Percentiles rank a stretch among this genome's conserved stretches.
Conservation (phyloP, 2,797 vertebrate species). For the Mus minutoides region DNA sequence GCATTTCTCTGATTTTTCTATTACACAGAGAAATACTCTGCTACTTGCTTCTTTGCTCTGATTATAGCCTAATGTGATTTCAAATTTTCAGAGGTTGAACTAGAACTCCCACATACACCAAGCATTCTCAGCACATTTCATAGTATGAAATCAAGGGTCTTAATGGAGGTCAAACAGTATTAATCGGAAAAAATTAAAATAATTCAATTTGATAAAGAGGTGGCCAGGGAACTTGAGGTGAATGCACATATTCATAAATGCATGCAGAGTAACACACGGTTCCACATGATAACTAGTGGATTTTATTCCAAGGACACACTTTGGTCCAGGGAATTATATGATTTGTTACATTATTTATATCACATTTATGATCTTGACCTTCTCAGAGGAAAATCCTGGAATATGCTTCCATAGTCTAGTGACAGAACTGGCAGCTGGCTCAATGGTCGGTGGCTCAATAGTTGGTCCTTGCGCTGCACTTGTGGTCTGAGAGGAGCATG, state of each 20-base stretch:
- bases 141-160: background rate
- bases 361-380: background rate
- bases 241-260: background rate
- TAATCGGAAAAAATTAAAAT: background rate
- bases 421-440: background rate
- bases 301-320: background rate
- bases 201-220: slow-evolving; percentile 1
- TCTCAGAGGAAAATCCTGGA: background rate
- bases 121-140: background rate
- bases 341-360: slow-evolving; percentile 1
- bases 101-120: background rate
- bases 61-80: slow-evolving; percentile 49
- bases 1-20: slow-evolving; percentile 53
- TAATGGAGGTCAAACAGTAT: background rate
- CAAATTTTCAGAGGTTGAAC: slow-evolving; percentile 7
- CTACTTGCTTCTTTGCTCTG: slow-evolving; percentile 11
- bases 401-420: background rate
- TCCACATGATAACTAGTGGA: background rate
- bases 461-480: background rate
- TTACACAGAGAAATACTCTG: slow-evolving; percentile 37
- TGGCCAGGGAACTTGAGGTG: background rate
- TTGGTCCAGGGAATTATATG: background rate
- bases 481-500: background rate
- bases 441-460: background rate
- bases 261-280: background rate